Evolutionary conservation across 1,140 invertebrate species (phyloP).

Genomic region (Physella acuta): DNA sequence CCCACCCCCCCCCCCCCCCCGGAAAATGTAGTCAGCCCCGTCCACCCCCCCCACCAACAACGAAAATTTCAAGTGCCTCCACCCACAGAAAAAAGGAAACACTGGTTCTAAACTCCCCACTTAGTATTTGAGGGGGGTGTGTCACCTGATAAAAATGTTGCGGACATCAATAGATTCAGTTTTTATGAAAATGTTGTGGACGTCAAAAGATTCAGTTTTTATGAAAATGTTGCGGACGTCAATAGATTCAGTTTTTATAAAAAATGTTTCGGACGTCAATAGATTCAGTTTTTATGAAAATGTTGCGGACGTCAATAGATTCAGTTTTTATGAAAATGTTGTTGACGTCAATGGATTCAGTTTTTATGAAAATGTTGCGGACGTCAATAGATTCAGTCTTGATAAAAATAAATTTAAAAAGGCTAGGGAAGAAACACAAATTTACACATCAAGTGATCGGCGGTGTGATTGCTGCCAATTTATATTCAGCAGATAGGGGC

Average conservation of each 20-base stretch:
- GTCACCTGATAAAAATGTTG: no score
- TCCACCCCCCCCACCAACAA: no score
- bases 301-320: neutral
- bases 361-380: neutral
- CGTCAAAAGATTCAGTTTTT: neutral
- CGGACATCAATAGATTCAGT: no score
- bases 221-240: neutral
- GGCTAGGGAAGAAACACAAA: neutral
- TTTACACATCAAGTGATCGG: neutral
- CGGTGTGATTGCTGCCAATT: conserved; percentile 13
- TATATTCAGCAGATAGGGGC: conserved; percentile 9
- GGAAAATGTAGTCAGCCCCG: no score
- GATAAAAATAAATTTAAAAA: conserved; percentile 5
- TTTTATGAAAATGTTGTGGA: no score
- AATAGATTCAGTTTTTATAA: neutral
- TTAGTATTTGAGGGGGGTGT: no score
- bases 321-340: neutral
- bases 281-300: neutral
- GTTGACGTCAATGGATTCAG: neutral
- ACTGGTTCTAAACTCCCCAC: no score
- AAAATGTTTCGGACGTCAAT: neutral
- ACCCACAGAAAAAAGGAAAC: no score
- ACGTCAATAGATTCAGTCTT: conserved; percentile 7
- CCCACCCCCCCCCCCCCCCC: no score
- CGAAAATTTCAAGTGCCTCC: no score